Conservation (phyloP, 2,888 invertebrate species). For the Mythimna impura region DNA sequence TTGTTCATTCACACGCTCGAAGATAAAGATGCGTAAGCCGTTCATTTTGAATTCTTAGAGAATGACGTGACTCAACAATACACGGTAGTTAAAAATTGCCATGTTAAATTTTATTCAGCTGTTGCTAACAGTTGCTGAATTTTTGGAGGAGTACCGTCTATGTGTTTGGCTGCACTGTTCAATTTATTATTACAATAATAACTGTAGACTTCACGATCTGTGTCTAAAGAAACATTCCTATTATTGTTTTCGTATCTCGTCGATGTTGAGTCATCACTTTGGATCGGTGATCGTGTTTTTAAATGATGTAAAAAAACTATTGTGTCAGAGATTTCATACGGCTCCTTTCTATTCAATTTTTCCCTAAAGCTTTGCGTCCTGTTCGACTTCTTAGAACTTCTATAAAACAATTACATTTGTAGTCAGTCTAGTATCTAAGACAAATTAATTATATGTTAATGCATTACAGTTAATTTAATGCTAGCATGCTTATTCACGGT, state of each 20-base stretch:
- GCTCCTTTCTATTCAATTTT: neutral
- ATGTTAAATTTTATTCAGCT: slow-evolving; percentile 60
- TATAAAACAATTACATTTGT: slow-evolving; percentile 12
- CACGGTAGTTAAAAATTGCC: slow-evolving; percentile 52
- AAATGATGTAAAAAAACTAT: slow-evolving; percentile 1
- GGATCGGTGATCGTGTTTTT: slow-evolving; percentile 13
- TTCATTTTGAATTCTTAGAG: slow-evolving; percentile 55
- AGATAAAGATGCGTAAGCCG: slow-evolving; percentile 51
- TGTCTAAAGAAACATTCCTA: slow-evolving; percentile 53
- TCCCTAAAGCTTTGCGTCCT: neutral
- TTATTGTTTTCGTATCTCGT: slow-evolving; percentile 26
- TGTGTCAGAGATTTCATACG: neutral
- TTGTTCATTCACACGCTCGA: slow-evolving; percentile 63
- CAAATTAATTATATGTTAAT: slow-evolving; percentile 38
- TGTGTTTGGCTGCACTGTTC: slow-evolving; percentile 35
- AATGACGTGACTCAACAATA: slow-evolving; percentile 53
- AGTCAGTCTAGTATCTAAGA: neutral
- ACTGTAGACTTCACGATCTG: slow-evolving; percentile 51
- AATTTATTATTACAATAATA: slow-evolving; percentile 46
- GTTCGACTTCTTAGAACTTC: slow-evolving; percentile 19
- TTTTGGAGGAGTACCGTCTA: slow-evolving; percentile 27
- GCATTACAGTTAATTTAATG: slow-evolving; percentile 19
- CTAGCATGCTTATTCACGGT: slow-evolving; percentile 54
- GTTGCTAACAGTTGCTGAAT: slow-evolving; percentile 50
- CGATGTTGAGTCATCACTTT: slow-evolving; percentile 35